These are phyloP conservation scores for Mallateleia sp. DNA, from an alignment of 2,888 invertebrate species.

Conservation along the genomic window DNA sequence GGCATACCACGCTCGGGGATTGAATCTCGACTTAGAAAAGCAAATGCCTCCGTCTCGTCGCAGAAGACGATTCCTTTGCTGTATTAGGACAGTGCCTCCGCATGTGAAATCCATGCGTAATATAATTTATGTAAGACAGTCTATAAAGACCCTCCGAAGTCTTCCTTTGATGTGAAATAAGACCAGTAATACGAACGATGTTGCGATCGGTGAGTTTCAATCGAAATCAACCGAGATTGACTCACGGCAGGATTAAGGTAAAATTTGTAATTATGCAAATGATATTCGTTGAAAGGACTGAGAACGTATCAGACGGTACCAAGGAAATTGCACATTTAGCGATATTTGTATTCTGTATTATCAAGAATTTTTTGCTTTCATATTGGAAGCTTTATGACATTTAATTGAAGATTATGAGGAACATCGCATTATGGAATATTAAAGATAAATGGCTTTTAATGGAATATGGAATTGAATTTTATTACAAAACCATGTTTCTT, in stretches of 20 bases:
- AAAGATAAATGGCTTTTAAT: not conserved
- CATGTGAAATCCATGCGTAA: slow-evolving; percentile 78
- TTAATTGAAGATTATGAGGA: slow-evolving; percentile 36
- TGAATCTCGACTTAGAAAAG: slow-evolving; percentile 77
- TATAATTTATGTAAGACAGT: slow-evolving; percentile 81
- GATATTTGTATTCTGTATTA: slow-evolving; percentile 49
- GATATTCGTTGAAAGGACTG: slow-evolving; percentile 72
- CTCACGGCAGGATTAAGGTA: slow-evolving; percentile 84
- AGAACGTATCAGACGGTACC: slow-evolving; percentile 44
- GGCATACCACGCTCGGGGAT: slow-evolving; percentile 65
- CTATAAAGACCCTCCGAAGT: slow-evolving; percentile 71
- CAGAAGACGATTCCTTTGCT: slow-evolving; percentile 75
- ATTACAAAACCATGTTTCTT: no score
- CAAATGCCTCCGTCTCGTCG: slow-evolving; percentile 74
- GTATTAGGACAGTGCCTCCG: slow-evolving; percentile 64
- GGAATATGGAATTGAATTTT: not conserved
- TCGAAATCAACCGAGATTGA: slow-evolving; percentile 81
- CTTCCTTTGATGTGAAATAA: slow-evolving; percentile 85
- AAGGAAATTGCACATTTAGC: slow-evolving; percentile 46
- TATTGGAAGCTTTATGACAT: slow-evolving; percentile 12
- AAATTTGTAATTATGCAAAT: slow-evolving; percentile 86
- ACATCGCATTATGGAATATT: not conserved
- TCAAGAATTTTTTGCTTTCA: slow-evolving; percentile 23
- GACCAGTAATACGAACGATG: slow-evolving; percentile 82
- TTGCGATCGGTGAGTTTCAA: slow-evolving; percentile 84